Percentiles rank a stretch among this genome's conserved stretches.
Conservation (phyloP, 92 coral and sea anemone genomes). For the Parazoanthus swiftii region DNA sequence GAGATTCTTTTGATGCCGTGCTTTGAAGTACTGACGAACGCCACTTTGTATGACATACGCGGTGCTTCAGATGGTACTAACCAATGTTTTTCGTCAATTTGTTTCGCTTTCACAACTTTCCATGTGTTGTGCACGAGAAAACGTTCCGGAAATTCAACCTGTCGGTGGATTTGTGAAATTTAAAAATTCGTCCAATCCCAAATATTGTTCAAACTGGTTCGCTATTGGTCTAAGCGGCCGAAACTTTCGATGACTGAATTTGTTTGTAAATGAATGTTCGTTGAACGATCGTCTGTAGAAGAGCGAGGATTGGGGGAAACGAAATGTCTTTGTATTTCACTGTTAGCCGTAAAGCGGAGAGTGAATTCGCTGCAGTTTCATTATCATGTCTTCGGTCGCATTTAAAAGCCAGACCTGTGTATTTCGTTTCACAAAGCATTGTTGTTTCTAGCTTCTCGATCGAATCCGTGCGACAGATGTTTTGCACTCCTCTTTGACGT, state of each 20-base stretch:
- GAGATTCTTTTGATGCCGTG: conserved; percentile 20
- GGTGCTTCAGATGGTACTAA: conserved; percentile 7
- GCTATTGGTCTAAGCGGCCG: conserved; percentile 90
- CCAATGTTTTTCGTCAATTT: neutral
- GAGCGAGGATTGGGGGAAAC: conserved; percentile 50
- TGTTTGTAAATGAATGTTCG: conserved; percentile 79
- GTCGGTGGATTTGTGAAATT: conserved; percentile 81
- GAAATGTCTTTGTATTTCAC: conserved; percentile 13
- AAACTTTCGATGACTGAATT: conserved; percentile 79
- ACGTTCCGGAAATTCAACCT: conserved; percentile 77
- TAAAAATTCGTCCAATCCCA: conserved; percentile 96
- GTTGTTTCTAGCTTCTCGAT: conserved; percentile 20
- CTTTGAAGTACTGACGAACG: conserved; percentile 11
- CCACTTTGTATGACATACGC: neutral
- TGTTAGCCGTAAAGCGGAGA: conserved; percentile 1
- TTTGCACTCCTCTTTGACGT: conserved; percentile 3
- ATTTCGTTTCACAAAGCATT: conserved; percentile 4
- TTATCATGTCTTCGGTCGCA: neutral
- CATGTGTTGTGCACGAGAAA: conserved; percentile 44
- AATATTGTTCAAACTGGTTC: conserved; percentile 75
- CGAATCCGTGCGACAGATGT: conserved; percentile 45
- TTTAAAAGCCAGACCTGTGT: conserved; percentile 1
- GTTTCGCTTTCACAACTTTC: conserved; percentile 42
- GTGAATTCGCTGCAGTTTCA: neutral
- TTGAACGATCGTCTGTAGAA: conserved; percentile 32